Conservation (phyloP, 2,113 vertebrate species). For the Pithys albifrons region DNA sequence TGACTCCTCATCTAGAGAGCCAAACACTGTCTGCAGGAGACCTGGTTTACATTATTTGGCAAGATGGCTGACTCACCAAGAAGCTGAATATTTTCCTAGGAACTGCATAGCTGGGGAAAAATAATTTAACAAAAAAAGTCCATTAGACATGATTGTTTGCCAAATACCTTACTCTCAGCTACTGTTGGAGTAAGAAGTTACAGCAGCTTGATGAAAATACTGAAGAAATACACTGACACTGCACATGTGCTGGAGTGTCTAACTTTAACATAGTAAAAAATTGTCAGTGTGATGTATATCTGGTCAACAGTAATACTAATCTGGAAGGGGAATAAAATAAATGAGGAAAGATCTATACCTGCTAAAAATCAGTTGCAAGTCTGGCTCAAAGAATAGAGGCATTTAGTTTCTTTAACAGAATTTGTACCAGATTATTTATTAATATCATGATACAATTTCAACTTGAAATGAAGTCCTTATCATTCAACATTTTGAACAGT, state of each 20-base stretch:
- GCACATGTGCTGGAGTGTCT: not conserved
- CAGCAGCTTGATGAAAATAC: not conserved
- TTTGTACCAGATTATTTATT: not conserved
- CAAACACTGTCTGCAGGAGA: not conserved
- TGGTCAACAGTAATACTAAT: not conserved
- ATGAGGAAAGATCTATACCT: not conserved
- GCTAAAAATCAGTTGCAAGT: not conserved
- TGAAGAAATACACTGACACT: not conserved
- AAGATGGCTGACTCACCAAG: not conserved
- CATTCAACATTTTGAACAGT: not conserved
- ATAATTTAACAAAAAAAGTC: not conserved
- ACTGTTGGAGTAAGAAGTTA: not conserved
- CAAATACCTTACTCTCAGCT: not conserved
- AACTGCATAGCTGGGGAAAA: not conserved
- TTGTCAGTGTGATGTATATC: not conserved
- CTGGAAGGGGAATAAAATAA: not conserved
- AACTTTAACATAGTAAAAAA: not conserved
- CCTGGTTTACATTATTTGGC: conserved; percentile 27
- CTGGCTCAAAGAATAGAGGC: not conserved
- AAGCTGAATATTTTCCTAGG: conserved; percentile 3
- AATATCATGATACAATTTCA: not conserved
- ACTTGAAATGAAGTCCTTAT: not conserved
- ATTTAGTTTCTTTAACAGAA: not conserved
- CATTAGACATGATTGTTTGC: not conserved
- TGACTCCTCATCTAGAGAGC: not conserved